A percentile compares a stretch with the other conserved stretches of the same genome.
Evolutionary conservation across 2,797 vertebrate genomes (phyloP).

Genomic region (Hapalemur alaotrensis): DNA sequence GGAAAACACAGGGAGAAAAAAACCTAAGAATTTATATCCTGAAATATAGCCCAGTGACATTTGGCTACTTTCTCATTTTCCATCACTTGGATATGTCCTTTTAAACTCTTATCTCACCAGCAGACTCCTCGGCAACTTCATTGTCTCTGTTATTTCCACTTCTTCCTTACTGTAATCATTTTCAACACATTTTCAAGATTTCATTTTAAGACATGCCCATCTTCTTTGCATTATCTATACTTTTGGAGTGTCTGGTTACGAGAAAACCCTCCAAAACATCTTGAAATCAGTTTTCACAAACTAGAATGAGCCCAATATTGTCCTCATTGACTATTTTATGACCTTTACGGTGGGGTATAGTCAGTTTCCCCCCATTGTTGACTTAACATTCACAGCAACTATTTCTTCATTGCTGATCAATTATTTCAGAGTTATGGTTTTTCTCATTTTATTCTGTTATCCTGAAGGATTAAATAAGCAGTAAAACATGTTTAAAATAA

Average conservation of each 20-base stretch:
- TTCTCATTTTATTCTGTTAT: background rate
- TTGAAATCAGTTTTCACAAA: background rate
- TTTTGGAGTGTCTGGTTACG: background rate
- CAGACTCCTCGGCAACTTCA: background rate
- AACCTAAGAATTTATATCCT: background rate
- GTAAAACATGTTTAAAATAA: background rate
- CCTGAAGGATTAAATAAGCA: background rate
- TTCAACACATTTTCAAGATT: background rate
- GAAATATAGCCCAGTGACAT: background rate
- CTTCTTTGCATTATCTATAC: background rate
- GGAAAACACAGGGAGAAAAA: background rate
- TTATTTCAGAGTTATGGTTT: background rate
- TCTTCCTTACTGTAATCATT: background rate
- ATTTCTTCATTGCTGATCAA: background rate
- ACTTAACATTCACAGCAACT: background rate
- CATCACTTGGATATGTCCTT: background rate
- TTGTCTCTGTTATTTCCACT: background rate
- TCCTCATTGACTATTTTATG: background rate
- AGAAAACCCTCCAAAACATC: background rate
- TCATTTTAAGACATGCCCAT: background rate
- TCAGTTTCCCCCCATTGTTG: background rate
- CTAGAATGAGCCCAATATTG: background rate
- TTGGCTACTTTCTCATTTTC: background rate
- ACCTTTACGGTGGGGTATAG: background rate
- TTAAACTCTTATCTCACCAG: background rate